Base-by-base conservation (phyloP, 2,888 invertebrate genomes). In the Pimpla rufipes region DNA sequence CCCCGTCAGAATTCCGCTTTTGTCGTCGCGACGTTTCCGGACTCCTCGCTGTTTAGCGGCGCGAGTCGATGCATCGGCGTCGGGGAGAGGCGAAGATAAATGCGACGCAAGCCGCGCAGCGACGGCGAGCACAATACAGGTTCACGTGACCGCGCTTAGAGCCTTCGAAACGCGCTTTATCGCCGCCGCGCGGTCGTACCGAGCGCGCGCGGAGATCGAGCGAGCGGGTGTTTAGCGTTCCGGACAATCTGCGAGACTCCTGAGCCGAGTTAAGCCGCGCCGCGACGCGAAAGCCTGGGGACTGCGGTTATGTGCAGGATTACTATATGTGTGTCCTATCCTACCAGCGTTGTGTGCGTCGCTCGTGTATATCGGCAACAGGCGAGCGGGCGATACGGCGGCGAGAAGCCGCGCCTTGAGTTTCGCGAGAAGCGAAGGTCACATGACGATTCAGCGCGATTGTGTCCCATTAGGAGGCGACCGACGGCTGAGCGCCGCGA, bases 401-500 rank as follows among this genome's bases (percentile, higher is more conserved):
- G 45, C 67, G 29, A 37, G 21, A 37, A 50, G 81, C 85, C 83
- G 84, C 87, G 86, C 87, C 87, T 86, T 82, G 86, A 84, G 84
- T 84, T 82, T 79, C 82, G 81, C 59, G 70, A 70, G 77, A 84
- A 87, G 76, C 89, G 89, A 90, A 91, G 90, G 90, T 90, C 90
- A 83, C 84, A 87, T 86, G 88, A 90, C 88, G 88, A 87, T 86
- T 85, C 84, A 84, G 81, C 85, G 73, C 83, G 79, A 86, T 85
- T 82, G 86, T 86, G 73, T 82, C 84, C 81, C 76, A 83, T 84
- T 88, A 85, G 87, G 87, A 87, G 87, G 85, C 85, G 77, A 67
- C 50, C 75, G 74, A 82, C 73, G 64, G 73, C 11, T 68, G 35
- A n/a, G 37, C 10, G n/a, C n/a, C n/a, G n/a, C 70, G 79, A 64